A percentile compares a stretch with the other conserved stretches of the same genome.
phyloP scores from a whole-genome alignment of 2,797 vertebrate species.

The Pteronotus mesoamericanus region DNA sequence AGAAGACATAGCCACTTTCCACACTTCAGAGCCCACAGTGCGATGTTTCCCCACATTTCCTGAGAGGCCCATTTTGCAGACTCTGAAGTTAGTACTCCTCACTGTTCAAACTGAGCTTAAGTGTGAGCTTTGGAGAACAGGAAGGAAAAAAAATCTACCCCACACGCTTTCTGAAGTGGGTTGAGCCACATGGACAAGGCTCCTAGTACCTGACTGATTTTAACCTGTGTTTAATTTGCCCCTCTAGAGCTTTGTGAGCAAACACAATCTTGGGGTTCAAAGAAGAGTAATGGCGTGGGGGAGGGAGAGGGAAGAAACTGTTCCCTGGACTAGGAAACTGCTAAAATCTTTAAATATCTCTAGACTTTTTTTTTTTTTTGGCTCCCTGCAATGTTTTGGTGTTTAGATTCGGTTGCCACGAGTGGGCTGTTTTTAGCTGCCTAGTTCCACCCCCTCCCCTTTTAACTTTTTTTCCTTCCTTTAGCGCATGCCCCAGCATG shows the following conservation, averaged over 20 bases:
- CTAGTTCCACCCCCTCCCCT: constrained; percentile 48
- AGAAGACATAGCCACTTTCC: not conserved
- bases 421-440: constrained; percentile 69
- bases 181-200: not conserved
- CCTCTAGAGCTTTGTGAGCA: not conserved
- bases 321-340: constrained; percentile 20
- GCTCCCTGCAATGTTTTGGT: constrained; percentile 69
- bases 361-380: constrained; percentile 22
- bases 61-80: not conserved
- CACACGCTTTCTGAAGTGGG: not conserved
- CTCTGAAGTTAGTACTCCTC: not conserved
- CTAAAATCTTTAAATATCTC: constrained; percentile 64
- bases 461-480: constrained; percentile 46
- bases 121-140: not conserved
- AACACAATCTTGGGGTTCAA: not conserved
- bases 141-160: constrained; percentile 17
- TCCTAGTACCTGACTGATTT: not conserved
- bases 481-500: constrained; percentile 56
- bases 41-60: not conserved
- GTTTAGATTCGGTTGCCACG: constrained; percentile 73
- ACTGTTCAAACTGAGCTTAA: not conserved
- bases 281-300: not conserved
- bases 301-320: not conserved
- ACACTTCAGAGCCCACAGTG: not conserved
- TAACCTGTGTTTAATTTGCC: not conserved